Conservation (phyloP, 2,888 invertebrate species). For the Pyrgus malvae region DNA sequence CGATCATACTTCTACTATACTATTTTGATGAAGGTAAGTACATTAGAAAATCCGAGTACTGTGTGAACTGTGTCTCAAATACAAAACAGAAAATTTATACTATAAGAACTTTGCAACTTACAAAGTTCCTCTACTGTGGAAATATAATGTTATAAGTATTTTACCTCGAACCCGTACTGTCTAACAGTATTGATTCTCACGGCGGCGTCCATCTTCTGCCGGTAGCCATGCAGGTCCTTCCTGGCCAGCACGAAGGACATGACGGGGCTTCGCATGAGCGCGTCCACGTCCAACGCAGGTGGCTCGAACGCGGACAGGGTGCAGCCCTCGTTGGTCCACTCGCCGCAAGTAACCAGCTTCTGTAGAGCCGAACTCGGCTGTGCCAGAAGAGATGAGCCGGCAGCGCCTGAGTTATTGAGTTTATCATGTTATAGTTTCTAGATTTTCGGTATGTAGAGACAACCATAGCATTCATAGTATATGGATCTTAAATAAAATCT, state of each 20-base stretch:
- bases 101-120: too few relatives aligned
- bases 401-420: constrained; percentile 77
- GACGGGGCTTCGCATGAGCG: constrained; percentile 90
- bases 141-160: too few relatives aligned
- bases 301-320: constrained; percentile 65
- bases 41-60: too few relatives aligned
- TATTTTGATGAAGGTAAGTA: too few relatives aligned
- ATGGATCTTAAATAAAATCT: too few relatives aligned
- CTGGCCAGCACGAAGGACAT: constrained; percentile 93
- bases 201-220: constrained; percentile 94
- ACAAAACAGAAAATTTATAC: too few relatives aligned
- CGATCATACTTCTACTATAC: too few relatives aligned
- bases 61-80: too few relatives aligned
- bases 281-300: constrained; percentile 71
- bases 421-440: neutral
- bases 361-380: constrained; percentile 94
- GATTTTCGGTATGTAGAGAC: too few relatives aligned
- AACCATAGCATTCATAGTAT: too few relatives aligned
- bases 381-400: constrained; percentile 90
- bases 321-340: constrained; percentile 43
- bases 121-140: too few relatives aligned
- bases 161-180: constrained; percentile 93
- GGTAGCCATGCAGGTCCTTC: constrained; percentile 91
- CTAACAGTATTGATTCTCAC: constrained; percentile 90
- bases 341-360: constrained; percentile 84